These are phyloP conservation scores for Eubasilissa splendida DNA, from an alignment of 2,888 invertebrate genomes.

Conservation along the genomic window DNA sequence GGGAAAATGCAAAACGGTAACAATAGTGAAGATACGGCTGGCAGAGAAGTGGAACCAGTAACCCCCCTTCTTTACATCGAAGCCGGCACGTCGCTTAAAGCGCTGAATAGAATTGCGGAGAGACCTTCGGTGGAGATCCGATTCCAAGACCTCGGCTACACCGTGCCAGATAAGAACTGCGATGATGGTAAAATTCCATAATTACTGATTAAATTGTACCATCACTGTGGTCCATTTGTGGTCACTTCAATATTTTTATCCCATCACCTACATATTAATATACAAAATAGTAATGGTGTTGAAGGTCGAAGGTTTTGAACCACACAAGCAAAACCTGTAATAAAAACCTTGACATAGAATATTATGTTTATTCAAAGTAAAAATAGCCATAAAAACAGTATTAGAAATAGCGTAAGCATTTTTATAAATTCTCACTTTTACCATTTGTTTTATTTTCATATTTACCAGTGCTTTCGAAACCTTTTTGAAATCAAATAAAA, in stretches of 20 bases:
- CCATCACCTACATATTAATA: constrained; percentile 23
- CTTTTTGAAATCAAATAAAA: too few relatives aligned
- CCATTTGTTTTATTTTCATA: too few relatives aligned
- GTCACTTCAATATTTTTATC: background rate
- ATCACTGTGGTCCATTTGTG: background rate
- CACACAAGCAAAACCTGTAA: background rate
- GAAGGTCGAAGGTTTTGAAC: background rate
- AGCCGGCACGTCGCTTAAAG: constrained; percentile 68
- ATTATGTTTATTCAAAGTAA: too few relatives aligned
- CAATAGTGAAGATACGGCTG: too few relatives aligned
- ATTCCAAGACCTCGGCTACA: constrained; percentile 74
- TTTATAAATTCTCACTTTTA: too few relatives aligned
- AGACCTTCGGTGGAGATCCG: constrained; percentile 74
- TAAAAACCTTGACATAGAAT: too few relatives aligned
- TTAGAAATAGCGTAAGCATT: too few relatives aligned
- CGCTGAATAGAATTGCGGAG: constrained; percentile 73
- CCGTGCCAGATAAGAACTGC: constrained; percentile 62
- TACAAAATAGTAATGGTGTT: background rate
- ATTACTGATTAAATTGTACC: background rate
- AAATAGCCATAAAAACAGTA: too few relatives aligned
- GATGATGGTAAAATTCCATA: constrained; percentile 19
- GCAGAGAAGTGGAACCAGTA: constrained; percentile 17
- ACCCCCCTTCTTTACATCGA: constrained; percentile 30
- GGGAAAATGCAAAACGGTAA: too few relatives aligned
- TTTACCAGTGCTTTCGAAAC: too few relatives aligned